Conservation (phyloP, 2,888 invertebrate species). For the Drosophila yooni region DNA sequence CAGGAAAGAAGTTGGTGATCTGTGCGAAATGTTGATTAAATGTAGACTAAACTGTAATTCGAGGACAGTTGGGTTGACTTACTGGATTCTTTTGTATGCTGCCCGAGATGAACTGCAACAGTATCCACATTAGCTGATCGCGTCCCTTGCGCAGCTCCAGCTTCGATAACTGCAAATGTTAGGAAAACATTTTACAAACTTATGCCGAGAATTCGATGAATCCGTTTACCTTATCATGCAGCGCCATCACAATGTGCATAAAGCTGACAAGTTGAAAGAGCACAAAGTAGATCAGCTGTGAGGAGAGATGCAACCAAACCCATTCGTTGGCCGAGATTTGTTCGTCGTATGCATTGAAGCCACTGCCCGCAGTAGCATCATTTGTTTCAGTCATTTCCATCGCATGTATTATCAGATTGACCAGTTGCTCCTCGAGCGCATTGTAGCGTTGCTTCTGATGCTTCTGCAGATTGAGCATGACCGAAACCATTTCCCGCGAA, state of each 20-base stretch:
- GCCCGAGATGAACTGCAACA: slow-evolving; percentile 98
- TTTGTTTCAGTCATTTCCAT: slow-evolving; percentile 95
- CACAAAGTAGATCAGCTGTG: slow-evolving; percentile 97
- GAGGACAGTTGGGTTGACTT: slow-evolving; percentile 59
- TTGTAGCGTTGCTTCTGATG: slow-evolving; percentile 95
- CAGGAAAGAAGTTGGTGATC: slow-evolving; percentile 94
- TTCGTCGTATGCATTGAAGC: slow-evolving; percentile 86
- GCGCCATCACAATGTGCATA: slow-evolving; percentile 94
- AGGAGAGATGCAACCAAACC: slow-evolving; percentile 96
- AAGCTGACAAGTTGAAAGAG: slow-evolving; percentile 97
- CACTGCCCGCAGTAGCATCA: slow-evolving; percentile 82
- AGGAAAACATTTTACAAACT: neutral
- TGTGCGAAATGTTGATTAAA: slow-evolving; percentile 76
- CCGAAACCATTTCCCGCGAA: slow-evolving; percentile 97
- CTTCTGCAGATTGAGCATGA: slow-evolving; percentile 96
- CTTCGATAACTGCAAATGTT: slow-evolving; percentile 87
- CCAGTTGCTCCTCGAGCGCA: slow-evolving; percentile 96
- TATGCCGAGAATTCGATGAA: neutral
- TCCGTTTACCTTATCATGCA: slow-evolving; percentile 91
- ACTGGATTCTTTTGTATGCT: slow-evolving; percentile 97
- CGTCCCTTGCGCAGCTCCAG: slow-evolving; percentile 94
- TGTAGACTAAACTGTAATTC: neutral
- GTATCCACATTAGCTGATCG: slow-evolving; percentile 99
- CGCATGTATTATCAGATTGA: slow-evolving; percentile 94
- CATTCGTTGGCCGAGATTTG: slow-evolving; percentile 87